Base-by-base conservation (phyloP, 2,113 vertebrate species). In the Mesocricetus auratus region DNA sequence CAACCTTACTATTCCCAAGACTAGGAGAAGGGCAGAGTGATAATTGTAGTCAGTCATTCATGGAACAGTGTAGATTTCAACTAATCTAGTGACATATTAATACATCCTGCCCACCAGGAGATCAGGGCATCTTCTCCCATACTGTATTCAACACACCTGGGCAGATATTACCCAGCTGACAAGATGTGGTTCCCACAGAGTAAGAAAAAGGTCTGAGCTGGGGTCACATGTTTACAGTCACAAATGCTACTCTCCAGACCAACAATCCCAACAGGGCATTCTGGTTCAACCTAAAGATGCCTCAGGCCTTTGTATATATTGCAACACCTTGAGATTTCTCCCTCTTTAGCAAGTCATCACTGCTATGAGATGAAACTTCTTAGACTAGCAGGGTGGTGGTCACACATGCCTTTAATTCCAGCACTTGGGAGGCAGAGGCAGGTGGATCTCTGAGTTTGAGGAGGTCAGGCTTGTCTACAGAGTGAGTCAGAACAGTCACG, bases 21-120 rank as follows among this genome's bases (percentile, higher is more conserved):
- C 50, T 10, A 87, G 39, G 56, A 24, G 5, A 66, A 19, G 15
- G 60, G 8, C 68, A 86, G 58, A 91, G 71, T 39, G 36, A 69
- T 91, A 79, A 97, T 0, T 19, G 4, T 4, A 60, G 42, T 75
- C 85, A 94, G 62, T 71, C 86, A 96, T 53, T 91, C 68, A 64
- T 15, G 5, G 56, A 90, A 94, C 86, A 97, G 94, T 88, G 93
- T 81, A 96, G 86, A 86, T 75, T 93, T 94, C 86, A 95, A 89
- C 64, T 26, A 90, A 42, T 31, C 36, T 78, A 91, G 88, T 90
- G 75, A 94, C 42, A 88, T 47, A 96, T 93, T 92, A 93, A 92
- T 53, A 88, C 13, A 42, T 39, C 45, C 81, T 68, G 68, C n/a
- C 85, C 77, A 81, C 73, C 68, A 64, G 85, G 89, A 88, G 79